These are phyloP conservation scores for Zonotrichia leucophrys DNA, from an alignment of 2,113 vertebrate genomes.

Conservation along the genomic window DNA sequence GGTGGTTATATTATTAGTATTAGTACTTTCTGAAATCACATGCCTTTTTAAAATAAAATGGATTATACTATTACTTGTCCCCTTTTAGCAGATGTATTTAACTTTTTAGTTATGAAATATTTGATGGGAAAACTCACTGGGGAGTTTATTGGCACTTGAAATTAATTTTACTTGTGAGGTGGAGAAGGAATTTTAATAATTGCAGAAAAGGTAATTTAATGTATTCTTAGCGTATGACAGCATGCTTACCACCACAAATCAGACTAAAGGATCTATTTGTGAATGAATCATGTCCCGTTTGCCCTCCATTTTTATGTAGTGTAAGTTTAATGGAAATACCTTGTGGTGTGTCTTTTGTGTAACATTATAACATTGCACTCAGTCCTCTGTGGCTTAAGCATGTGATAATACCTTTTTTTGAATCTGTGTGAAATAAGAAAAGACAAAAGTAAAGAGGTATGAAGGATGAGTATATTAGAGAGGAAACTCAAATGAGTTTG, in stretches of 20 bases:
- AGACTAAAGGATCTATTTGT: constrained; percentile 44
- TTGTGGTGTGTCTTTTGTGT: neutral
- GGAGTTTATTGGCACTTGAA: constrained; percentile 65
- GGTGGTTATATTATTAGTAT: constrained; percentile 60
- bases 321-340: constrained; percentile 48
- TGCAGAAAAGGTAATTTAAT: constrained; percentile 61
- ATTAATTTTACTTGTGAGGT: constrained; percentile 58
- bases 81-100: constrained; percentile 66
- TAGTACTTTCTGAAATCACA: constrained; percentile 58
- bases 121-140: constrained; percentile 60
- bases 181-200: constrained; percentile 67
- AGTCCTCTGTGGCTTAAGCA: neutral
- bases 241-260: constrained; percentile 49
- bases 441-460: neutral
- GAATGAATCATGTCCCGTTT: constrained; percentile 54
- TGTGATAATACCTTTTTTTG: neutral
- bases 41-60: constrained; percentile 65
- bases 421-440: neutral
- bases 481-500: neutral
- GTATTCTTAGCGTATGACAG: constrained; percentile 55
- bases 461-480: neutral
- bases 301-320: constrained; percentile 35
- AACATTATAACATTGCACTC: neutral
- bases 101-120: constrained; percentile 66
- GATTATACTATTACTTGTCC: constrained; percentile 55